These are phyloP conservation scores for Dendrocopos noguchii DNA, from an alignment of 2,113 vertebrate genomes.

Conservation along the genomic window DNA sequence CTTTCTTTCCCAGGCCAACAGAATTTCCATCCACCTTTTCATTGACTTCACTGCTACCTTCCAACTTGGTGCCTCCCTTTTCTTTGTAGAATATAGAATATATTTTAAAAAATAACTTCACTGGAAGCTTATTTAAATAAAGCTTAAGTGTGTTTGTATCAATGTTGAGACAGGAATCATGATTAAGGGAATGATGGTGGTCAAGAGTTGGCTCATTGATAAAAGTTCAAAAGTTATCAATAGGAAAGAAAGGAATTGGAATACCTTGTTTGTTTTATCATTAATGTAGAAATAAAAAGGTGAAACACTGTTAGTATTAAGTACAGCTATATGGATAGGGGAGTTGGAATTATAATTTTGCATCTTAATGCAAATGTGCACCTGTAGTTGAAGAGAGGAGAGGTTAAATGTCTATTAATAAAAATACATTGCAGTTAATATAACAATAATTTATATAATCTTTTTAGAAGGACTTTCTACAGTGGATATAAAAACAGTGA, in stretches of 20 bases:
- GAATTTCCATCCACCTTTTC: neutral
- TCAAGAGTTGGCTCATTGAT: neutral
- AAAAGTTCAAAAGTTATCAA: neutral
- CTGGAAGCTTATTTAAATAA: neutral
- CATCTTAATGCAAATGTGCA: neutral
- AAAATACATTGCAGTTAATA: neutral
- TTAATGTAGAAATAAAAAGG: neutral
- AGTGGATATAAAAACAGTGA: conserved; percentile 65
- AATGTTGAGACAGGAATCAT: neutral
- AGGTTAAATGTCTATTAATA: neutral
- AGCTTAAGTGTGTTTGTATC: neutral
- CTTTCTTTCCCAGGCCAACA: neutral
- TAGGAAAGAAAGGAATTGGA: neutral
- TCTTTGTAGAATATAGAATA: neutral
- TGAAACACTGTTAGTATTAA: neutral
- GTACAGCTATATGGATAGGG: neutral
- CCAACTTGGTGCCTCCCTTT: neutral
- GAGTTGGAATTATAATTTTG: neutral
- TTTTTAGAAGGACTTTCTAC: conserved; percentile 78
- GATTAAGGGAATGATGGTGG: neutral
- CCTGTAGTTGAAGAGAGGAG: neutral
- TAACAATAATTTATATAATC: neutral
- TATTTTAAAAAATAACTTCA: neutral
- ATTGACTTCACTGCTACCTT: neutral
- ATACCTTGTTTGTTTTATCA: neutral